These are phyloP conservation scores for Thunnus albacares DNA, from an alignment of 2,797 vertebrate species.

Conservation along the genomic window DNA sequence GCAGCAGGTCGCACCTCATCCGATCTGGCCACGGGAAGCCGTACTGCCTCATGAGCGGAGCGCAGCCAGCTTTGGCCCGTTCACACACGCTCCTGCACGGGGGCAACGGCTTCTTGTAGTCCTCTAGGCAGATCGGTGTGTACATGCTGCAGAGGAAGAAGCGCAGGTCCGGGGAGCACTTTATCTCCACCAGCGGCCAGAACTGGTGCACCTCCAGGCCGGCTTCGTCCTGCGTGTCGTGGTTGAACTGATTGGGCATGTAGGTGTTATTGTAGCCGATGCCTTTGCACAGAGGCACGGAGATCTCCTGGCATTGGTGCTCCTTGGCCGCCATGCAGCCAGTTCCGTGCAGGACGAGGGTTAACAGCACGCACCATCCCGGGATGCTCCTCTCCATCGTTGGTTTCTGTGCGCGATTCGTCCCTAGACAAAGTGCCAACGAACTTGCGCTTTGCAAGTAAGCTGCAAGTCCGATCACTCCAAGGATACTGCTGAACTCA, in stretches of 20 bases:
- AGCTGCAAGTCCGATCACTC: conserved; percentile 52
- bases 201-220: conserved; percentile 97
- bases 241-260: conserved; percentile 98
- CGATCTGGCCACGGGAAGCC: conserved; percentile 97
- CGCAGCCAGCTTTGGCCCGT: conserved; percentile 93
- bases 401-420: conserved; percentile 30
- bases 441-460: conserved; percentile 67
- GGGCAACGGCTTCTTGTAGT: conserved; percentile 96
- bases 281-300: conserved; percentile 94
- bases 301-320: conserved; percentile 93
- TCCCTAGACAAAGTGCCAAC: conserved; percentile 49
- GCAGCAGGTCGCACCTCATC: conserved; percentile 95
- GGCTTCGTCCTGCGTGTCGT: conserved; percentile 96
- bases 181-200: conserved; percentile 96
- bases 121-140: conserved; percentile 95
- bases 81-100: conserved; percentile 95
- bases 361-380: conserved; percentile 78
- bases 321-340: conserved; percentile 86
- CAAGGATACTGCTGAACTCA: conserved; percentile 56
- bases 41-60: conserved; percentile 96
- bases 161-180: conserved; percentile 92
- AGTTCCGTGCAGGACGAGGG: conserved; percentile 55
- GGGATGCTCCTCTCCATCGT: conserved; percentile 76
- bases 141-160: conserved; percentile 98
- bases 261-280: conserved; percentile 96